Evolutionary conservation across 2,113 vertebrate species (phyloP).

Genomic region (Taurulus bubalis): DNA sequence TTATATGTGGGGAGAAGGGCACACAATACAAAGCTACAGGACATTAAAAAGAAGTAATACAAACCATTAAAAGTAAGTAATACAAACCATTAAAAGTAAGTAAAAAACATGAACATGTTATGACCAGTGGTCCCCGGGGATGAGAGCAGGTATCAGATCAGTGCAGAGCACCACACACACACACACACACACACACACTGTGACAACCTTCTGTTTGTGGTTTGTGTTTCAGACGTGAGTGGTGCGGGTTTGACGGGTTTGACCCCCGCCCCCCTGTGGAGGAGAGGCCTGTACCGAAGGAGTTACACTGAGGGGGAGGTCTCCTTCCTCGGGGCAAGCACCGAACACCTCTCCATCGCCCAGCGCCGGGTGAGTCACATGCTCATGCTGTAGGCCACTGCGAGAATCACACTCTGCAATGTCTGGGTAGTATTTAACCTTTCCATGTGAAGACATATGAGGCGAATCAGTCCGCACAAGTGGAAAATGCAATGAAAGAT

Average conservation of each 20-base stretch:
- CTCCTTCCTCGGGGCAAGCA: constrained; percentile 70
- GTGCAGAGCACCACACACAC: too few species aligned
- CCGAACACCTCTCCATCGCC: constrained; percentile 68
- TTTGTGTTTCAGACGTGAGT: constrained; percentile 73
- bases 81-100: too few species aligned
- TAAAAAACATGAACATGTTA: too few species aligned
- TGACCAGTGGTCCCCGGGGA: too few species aligned
- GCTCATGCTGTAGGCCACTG: background rate
- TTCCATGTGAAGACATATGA: background rate
- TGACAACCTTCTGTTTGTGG: constrained; percentile 9
- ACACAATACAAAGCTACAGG: too few species aligned
- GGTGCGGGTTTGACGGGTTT: constrained; percentile 60
- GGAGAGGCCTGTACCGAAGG: constrained; percentile 79
- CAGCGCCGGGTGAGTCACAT: constrained; percentile 82
- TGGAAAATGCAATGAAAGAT: background rate
- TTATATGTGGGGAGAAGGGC: too few species aligned
- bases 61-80: too few species aligned
- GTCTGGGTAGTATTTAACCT: background rate
- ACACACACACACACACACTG: too few species aligned
- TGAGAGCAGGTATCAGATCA: background rate
- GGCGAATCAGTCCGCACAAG: background rate
- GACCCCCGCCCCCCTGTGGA: constrained; percentile 55
- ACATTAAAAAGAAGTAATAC: too few species aligned
- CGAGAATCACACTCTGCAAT: background rate
- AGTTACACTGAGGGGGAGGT: constrained; percentile 84